Conservation (phyloP, 1,140 invertebrate species). For the Triops longicaudatus region DNA sequence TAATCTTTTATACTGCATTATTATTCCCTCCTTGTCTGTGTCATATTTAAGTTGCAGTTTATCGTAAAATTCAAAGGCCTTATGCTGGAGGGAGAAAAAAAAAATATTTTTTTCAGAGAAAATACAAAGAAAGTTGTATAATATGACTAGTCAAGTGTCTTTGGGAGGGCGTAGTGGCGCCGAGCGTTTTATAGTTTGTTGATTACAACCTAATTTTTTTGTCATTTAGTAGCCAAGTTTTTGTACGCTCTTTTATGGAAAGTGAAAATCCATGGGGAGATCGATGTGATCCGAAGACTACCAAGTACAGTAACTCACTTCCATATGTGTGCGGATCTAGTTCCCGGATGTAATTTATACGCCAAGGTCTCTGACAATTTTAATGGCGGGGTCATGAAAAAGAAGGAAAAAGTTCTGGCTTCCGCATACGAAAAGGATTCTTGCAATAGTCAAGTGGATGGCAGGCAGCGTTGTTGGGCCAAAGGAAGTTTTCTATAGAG, state of each 20-base stretch:
- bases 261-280: constrained; percentile 2
- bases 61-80: background rate
- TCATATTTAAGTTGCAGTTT: background rate
- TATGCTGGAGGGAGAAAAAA: background rate
- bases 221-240: background rate
- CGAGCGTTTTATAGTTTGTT: background rate
- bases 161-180: background rate
- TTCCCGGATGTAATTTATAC: constrained; percentile 15
- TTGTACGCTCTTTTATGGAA: background rate
- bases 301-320: background rate
- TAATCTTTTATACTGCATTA: background rate
- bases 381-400: background rate
- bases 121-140: background rate
- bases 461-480: background rate
- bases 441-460: background rate
- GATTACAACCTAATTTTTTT: background rate
- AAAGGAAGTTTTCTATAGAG: background rate
- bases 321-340: constrained; percentile 2
- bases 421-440: background rate
- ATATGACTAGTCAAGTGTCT: background rate
- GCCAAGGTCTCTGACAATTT: constrained; percentile 1
- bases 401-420: background rate
- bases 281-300: background rate
- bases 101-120: background rate
- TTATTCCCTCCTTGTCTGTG: background rate